phyloP scores from a whole-genome alignment of 1,140 invertebrate species.

The Drosophila navojoa region DNA sequence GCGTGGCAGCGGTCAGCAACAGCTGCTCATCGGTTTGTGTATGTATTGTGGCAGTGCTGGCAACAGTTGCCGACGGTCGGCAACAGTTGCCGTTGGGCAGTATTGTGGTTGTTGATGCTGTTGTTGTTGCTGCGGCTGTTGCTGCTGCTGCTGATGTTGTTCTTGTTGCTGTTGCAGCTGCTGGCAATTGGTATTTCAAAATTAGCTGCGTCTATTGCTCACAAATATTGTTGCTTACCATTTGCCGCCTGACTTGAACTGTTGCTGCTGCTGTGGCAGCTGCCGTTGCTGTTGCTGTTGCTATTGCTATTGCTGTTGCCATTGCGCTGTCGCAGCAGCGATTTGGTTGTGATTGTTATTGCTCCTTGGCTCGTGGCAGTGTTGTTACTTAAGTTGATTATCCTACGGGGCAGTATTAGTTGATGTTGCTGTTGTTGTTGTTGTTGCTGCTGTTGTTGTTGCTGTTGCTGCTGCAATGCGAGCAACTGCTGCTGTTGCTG shows the following conservation, averaged over 20 bases:
- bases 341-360: conserved; percentile 46
- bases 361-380: conserved; percentile 44
- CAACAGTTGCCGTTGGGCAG: conserved; percentile 64
- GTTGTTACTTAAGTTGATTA: conserved; percentile 66
- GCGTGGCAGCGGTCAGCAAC: conserved; percentile 16
- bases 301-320: conserved; percentile 32
- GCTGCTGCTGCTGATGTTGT: conserved; percentile 30
- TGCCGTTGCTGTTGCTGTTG: conserved; percentile 32
- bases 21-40: conserved; percentile 76
- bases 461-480: conserved; percentile 46
- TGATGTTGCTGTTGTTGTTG: conserved; percentile 58
- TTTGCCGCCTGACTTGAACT: conserved; percentile 49
- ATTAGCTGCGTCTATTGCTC: conserved; percentile 53
- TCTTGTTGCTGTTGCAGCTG: conserved; percentile 22
- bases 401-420: conserved; percentile 63
- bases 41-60: conserved; percentile 65
- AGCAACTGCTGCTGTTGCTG: conserved; percentile 63
- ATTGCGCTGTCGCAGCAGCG: conserved; percentile 29
- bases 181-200: conserved; percentile 39
- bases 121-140: conserved; percentile 13
- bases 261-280: conserved; percentile 35
- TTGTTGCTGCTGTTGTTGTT: conserved; percentile 55
- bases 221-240: conserved; percentile 71
- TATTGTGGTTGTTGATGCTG: conserved; percentile 38
- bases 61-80: conserved; percentile 22